Evolutionary conservation across 2,113 vertebrate species (phyloP).

Genomic region (Onychostoma macrolepis): DNA sequence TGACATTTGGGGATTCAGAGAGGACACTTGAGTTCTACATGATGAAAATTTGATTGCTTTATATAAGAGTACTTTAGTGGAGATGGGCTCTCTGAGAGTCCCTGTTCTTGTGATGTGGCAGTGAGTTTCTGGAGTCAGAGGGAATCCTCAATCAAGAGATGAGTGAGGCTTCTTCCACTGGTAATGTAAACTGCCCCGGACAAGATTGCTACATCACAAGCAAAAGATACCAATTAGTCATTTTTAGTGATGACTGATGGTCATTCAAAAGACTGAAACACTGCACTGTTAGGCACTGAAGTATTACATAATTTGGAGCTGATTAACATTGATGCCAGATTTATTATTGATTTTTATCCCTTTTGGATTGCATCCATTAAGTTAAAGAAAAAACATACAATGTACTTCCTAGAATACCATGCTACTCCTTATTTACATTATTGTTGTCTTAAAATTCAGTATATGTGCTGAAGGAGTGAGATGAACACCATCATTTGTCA

Average conservation of each 20-base stretch:
- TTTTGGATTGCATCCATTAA: not conserved
- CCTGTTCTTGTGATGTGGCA: not conserved
- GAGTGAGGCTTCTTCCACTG: not conserved
- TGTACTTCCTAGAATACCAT: not conserved
- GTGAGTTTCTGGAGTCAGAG: not conserved
- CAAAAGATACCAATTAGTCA: not conserved
- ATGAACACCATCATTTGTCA: not conserved
- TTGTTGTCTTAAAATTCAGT: not conserved
- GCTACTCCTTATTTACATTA: not conserved
- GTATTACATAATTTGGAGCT: not conserved
- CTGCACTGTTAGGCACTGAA: not conserved
- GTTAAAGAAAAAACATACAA: not conserved
- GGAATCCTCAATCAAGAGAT: not conserved
- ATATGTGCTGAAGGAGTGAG: not conserved
- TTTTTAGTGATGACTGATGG: conserved; percentile 7
- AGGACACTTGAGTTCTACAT: conserved; percentile 20
- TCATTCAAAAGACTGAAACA: not conserved
- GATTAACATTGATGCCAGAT: not conserved
- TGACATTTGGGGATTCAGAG: not conserved
- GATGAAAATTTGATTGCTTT: conserved; percentile 45
- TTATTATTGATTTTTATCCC: not conserved
- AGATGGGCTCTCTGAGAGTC: conserved; percentile 10
- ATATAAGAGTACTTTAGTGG: conserved; percentile 16
- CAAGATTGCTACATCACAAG: not conserved
- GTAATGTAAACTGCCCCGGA: not conserved